phyloP scores from a whole-genome alignment of 2,797 vertebrate genomes.

The Australoheros facetus region DNA sequence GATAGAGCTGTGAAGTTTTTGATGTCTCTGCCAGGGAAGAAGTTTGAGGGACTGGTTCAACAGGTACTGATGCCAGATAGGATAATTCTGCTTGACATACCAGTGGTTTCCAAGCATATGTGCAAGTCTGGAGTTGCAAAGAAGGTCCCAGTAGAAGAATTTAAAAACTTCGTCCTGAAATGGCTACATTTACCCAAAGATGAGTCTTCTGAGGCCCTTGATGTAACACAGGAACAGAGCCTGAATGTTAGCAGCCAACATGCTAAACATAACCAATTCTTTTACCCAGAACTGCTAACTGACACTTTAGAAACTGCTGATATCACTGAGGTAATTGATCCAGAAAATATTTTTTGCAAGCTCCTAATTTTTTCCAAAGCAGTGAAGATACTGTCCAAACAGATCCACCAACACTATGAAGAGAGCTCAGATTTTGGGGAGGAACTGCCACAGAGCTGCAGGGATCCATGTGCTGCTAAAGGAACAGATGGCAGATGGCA shows the following conservation, averaged over 20 bases:
- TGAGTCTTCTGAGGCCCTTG: constrained; percentile 15
- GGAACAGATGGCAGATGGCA: constrained; percentile 87
- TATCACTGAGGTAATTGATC: constrained; percentile 86
- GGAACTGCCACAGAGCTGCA: constrained; percentile 66
- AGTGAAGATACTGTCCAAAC: constrained; percentile 80
- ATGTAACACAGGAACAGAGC: constrained; percentile 16
- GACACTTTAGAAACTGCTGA: constrained; percentile 81
- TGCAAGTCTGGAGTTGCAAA: constrained; percentile 78
- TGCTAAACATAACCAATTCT: constrained; percentile 72
- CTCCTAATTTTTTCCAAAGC: constrained; percentile 86
- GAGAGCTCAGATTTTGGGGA: constrained; percentile 36
- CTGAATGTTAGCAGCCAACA: constrained; percentile 1
- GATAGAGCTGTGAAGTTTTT: constrained; percentile 81
- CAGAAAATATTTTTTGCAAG: constrained; percentile 85
- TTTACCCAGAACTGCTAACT: constrained; percentile 84
- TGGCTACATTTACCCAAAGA: constrained; percentile 50
- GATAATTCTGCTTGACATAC: constrained; percentile 84
- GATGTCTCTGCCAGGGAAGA: constrained; percentile 79
- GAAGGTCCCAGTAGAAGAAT: constrained; percentile 68
- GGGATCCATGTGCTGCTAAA: constrained; percentile 86
- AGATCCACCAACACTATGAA: constrained; percentile 78
- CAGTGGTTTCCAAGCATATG: constrained; percentile 79
- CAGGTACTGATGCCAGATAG: constrained; percentile 82
- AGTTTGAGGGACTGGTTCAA: constrained; percentile 80
- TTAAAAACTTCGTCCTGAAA: constrained; percentile 68